Base-by-base conservation (phyloP, 2,888 invertebrate genomes). In the Blastobasis adustella region DNA sequence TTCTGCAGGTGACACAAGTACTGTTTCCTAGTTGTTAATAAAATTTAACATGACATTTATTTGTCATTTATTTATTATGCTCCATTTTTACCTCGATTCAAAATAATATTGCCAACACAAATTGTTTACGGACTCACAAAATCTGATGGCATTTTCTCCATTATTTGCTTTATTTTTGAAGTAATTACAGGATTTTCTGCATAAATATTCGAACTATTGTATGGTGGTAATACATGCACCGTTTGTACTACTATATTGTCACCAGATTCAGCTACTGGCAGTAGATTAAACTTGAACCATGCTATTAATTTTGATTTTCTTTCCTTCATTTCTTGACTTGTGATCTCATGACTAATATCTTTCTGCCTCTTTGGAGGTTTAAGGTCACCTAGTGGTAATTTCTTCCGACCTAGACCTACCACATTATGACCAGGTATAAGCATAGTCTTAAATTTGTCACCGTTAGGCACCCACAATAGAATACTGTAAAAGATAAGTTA, bases 351-450 rank as follows among this genome's bases (percentile, higher is more conserved):
- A 23, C 23, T 23, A 23, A 23, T 23, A 23, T 23, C 23, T 23
- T 23, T 23, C 23, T 23, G 23, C 23, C 66, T 56, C 0, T 44
- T 42, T 6, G 54, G 50, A 46, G 60, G 51, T 48, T 9, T 23
- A 10, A 8, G 8, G 2, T 37, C 40, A 10, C 5, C 10, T 8
- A 10, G 4, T 36, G 62, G 54, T 49, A 55, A 57, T 58, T 74
- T 67, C 6, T 48, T 55, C 4, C 85, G 53, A 50, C 75, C 63
- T 37, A 86, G 53, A 50, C 75, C 63, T 37, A 71, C 49, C 52
- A 87, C 63, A 44, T 83, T 76, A 65, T 79, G 78, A 0, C 87
- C 87, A 7, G 82, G 86, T 57, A 86, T 69, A 6, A 86, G 53
- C 0, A 63, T 65, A 37, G 74, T 76, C 56, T 71, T 64, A 57